Conservation (phyloP, 2,888 invertebrate species). For the Ornithoptera alexandrae region DNA sequence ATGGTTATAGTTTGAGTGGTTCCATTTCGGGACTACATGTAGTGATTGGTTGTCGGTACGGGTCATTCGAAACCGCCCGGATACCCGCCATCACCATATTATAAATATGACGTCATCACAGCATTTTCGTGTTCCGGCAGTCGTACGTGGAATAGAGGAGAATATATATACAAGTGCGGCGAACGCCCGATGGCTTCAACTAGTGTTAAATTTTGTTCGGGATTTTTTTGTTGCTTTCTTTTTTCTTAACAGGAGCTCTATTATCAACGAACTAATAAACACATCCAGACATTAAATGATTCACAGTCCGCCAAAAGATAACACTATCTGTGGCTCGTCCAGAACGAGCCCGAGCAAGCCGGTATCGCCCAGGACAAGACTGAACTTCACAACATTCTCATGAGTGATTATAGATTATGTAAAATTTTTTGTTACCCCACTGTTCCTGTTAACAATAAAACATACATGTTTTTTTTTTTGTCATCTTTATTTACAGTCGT, state of each 20-base stretch:
- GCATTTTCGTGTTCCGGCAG: too few species aligned
- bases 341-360: constrained; percentile 7
- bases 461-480: neutral
- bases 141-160: too few species aligned
- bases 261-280: neutral
- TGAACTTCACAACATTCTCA: constrained; percentile 3
- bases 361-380: constrained; percentile 23
- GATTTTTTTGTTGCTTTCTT: neutral
- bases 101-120: too few species aligned
- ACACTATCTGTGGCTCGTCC: constrained; percentile 5
- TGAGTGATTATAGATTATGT: constrained; percentile 9
- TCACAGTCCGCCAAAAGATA: constrained; percentile 16
- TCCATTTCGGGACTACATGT: too few species aligned
- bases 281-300: constrained; percentile 1
- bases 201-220: neutral
- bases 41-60: too few species aligned
- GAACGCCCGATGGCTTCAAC: too few species aligned
- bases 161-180: too few species aligned
- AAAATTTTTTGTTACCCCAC: neutral
- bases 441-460: constrained; percentile 6
- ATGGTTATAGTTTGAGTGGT: too few species aligned
- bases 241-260: neutral
- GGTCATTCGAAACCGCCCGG: too few species aligned
- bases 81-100: too few species aligned
- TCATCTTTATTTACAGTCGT: constrained; percentile 21